These are phyloP conservation scores for Bradypus variegatus DNA, from an alignment of 2,797 vertebrate genomes.

Conservation along the genomic window DNA sequence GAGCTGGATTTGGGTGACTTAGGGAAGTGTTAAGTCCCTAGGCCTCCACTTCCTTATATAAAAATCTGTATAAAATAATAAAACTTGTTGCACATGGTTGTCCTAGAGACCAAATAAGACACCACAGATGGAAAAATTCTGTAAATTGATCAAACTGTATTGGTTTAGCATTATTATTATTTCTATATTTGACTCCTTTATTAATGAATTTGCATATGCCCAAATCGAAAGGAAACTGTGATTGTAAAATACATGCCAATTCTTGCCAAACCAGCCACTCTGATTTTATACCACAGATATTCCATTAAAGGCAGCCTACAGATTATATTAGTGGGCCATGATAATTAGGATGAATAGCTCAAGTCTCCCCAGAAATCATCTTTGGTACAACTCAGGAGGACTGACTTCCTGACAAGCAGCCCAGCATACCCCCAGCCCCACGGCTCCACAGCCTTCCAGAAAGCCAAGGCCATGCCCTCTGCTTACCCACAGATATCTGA, in stretches of 20 bases:
- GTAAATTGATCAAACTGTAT: neutral
- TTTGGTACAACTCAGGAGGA: neutral
- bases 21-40: neutral
- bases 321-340: neutral
- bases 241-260: neutral
- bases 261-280: neutral
- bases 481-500: neutral
- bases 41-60: neutral
- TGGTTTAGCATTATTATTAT: neutral
- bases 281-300: constrained; percentile 10
- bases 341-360: neutral
- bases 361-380: neutral
- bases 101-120: neutral
- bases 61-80: neutral
- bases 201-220: neutral
- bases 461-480: neutral
- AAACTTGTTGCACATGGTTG: neutral
- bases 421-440: neutral
- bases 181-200: neutral
- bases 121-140: neutral
- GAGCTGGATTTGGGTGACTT: neutral
- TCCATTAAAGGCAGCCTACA: neutral
- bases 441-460: neutral
- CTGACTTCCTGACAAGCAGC: neutral
- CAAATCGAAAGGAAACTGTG: constrained; percentile 23